Evolutionary conservation across 1,140 invertebrate genomes (phyloP), one percentile per base, ranked within the genome.

Genomic region (Leucophenga varia): DNA sequence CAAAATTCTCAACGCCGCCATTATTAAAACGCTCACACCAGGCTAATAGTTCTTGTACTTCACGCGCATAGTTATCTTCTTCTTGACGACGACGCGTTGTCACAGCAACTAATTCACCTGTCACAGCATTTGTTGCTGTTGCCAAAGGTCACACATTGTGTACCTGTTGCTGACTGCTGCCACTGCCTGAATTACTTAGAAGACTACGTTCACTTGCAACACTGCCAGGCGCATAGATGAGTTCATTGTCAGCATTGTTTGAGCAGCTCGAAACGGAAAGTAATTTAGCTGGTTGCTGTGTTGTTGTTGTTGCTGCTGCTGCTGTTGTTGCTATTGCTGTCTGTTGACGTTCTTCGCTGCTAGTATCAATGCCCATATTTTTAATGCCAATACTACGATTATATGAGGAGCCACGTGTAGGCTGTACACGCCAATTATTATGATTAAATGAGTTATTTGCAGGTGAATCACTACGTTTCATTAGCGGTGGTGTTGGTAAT

Each of bases 1-100:
- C 69, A 39, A 65, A 69, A n/a, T 72, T 61, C 50, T 69, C 69
- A 7, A 54, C 49, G 30, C 53, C 57, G 7, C 69, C 69, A 35
- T 61, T 72, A 53, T 72, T 72, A 39, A 72, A 72, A 43, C 69
- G 69, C 16, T 72, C 69, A 42, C 69, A 72, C 69, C 69, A 72
- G 17, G 60, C 69, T 2, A 72, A 54, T 32, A 72, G 18, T 19
- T 72, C 69, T 8, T 64, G 49, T 42, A 72, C 69, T 36, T 72
- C 69, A 17, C 69, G 35, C 18, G 69, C 69, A 30, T 72, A 70
- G 2, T 61, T 47, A 35, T 59, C 43, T 56, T 60, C 53, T 61
- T 69, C 57, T 64, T 41, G 3, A 3, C 13, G 44, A 2, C 14
- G 43, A 31, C 19, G 30, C 48, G 25, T 22, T 43, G 22, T n/a